Evolutionary conservation across 1,140 invertebrate genomes (phyloP), one percentile per base, ranked within the genome.

Genomic region (Dinothrombium tinctorium): DNA sequence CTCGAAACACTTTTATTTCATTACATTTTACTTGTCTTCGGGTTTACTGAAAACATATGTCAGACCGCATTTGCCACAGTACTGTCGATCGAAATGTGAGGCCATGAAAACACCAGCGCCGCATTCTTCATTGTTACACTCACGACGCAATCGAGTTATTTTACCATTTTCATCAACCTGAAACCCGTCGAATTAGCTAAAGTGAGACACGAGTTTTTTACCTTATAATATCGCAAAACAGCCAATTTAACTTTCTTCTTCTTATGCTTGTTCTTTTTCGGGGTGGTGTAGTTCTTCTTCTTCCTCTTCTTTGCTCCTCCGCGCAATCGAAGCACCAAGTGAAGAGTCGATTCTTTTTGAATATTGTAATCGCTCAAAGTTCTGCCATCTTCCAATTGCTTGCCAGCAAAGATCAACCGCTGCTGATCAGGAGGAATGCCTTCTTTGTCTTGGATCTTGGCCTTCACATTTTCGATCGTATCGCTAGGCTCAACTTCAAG

Each of bases 231-330:
- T 63, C 94, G 95, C 33, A 99, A 69, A 19, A 96, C 86, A 49
- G 89, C 75, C 48, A 99, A 70, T 67, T 98, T 98, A 62, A 96
- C 84, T 74, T 98, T 99, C 90, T 95, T 98, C 71, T 92, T 90
- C 74, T 98, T 96, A 61, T 98, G 92, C 65, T 96, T 96, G 59
- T 90, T 95, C 67, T 98, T 99, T 62, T 99, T 99, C 41, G 92
- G 92, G 15, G 92, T 98, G 31, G 89, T 95, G 68, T 98, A 99
- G 68, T 95, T 95, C 84, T 99, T 98, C 90, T 98, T 99, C 86
- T 99, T 99, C 49, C 90, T 73, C 62, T 99, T 99, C 67, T 98
- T 98, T 49, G 87, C 92, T 57, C 57, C 50, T 45, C 52, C 56
- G 41, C 54, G 47, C 41, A 82, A 67, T 61, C 79, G 69, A 9